Base-by-base conservation (phyloP, 2,797 vertebrate species). In the Pseudopleuronectes americanus region DNA sequence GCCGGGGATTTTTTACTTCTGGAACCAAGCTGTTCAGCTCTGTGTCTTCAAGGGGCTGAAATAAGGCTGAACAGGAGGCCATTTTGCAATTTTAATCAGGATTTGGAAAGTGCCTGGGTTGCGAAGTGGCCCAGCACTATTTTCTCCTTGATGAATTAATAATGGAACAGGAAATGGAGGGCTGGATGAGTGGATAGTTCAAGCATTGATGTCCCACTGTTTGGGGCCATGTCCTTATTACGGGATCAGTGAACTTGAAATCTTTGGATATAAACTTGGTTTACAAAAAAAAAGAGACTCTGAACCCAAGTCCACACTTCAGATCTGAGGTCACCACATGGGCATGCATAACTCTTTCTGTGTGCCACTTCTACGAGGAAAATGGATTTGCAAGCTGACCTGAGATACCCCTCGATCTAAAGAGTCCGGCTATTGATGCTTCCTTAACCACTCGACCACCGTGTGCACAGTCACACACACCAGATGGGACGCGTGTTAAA, bases 401-500 rank as follows among this genome's bases (percentile, higher is more conserved):
- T 0, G 59, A 86, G 74, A 89, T 86, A 84, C 72, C 74, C 73
- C 74, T 79, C 10, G 47, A 84, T 87, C 77, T 74, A 79, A 87
- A 91, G 86, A 89, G 77, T 87, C 79, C 71, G 45, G 81, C 87
- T 85, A 87, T 88, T 91, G 89, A 91, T 88, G 74, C 77, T 64
- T 84, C 67, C 81, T 91, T 91, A 92, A 92, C 92, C 90, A 92
- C 88, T 91, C 74, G 74, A 87, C 86, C 85, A 83, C 79, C 80
- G 86, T 89, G 91, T 81, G 85, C 86, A 86, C 83, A 92, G 89
- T 92, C 92, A 92, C 87, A 92, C 90, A 90, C 86, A 91, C 79
- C 90, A 93, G 90, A 92, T 90, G 89, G 90, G 89, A 90, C 79
- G 88, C 83, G 84, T 92, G 92, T 91, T 91, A 91, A 92, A 91